Percentiles rank a stretch among this genome's conserved stretches.
These are phyloP conservation scores for Labroides dimidiatus DNA, from an alignment of 2,797 vertebrate genomes.

Conservation along the genomic window DNA sequence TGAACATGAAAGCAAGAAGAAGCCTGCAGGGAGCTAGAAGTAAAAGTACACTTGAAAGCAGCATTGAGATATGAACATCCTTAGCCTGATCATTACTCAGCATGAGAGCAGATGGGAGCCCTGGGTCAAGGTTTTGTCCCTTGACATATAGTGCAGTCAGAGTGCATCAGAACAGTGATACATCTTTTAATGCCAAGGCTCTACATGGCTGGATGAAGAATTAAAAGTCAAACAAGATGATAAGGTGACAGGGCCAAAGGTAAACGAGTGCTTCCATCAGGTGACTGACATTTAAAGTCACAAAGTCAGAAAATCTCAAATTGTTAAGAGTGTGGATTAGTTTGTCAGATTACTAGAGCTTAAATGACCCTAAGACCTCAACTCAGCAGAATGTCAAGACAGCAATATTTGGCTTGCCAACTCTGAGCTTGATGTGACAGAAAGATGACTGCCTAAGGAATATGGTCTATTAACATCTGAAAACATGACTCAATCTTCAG, in stretches of 20 bases:
- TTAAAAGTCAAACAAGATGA: constrained; percentile 25
- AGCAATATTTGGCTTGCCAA: no score
- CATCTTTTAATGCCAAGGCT: constrained; percentile 28
- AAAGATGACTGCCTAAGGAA: no score
- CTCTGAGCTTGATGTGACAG: no score
- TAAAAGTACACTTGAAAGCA: constrained; percentile 26
- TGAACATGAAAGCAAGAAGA: neutral
- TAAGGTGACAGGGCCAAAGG: constrained; percentile 20
- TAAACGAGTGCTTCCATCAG: constrained; percentile 15
- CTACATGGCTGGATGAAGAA: constrained; percentile 11
- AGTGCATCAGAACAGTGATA: constrained; percentile 28
- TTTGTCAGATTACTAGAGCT: no score
- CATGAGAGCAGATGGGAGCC: constrained; percentile 25
- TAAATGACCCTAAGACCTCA: no score
- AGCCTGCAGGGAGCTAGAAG: constrained; percentile 18
- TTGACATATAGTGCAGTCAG: constrained; percentile 39
- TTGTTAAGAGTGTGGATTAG: neutral
- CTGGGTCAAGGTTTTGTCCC: constrained; percentile 37
- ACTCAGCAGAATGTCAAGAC: no score
- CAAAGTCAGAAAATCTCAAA: neutral
- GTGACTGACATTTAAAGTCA: neutral
- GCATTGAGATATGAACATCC: constrained; percentile 20
- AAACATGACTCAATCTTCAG: neutral
- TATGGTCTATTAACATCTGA: no score
- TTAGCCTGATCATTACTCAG: constrained; percentile 22